phyloP scores from a whole-genome alignment of 2,113 vertebrate genomes.

The Elaphurus davidianus region DNA sequence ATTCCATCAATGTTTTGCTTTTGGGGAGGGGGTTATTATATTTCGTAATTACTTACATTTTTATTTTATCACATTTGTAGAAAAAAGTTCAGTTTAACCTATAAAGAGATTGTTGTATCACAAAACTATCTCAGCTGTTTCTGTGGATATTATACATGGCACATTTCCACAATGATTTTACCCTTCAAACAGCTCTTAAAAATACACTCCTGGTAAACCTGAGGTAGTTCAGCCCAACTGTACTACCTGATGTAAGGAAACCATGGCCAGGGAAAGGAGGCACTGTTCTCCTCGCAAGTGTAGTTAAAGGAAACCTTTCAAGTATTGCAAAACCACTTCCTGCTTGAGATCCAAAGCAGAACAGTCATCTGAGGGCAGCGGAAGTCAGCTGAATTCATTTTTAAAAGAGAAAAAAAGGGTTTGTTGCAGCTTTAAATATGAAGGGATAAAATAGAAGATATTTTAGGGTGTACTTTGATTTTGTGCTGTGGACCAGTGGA shows the following conservation, averaged over 20 bases:
- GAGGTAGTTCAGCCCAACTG: neutral
- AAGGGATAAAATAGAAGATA: neutral
- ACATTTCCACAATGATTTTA: slow-evolving; percentile 9
- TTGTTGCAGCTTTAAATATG: neutral
- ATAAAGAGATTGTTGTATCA: slow-evolving; percentile 1
- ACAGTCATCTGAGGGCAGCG: neutral
- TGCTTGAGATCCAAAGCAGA: neutral
- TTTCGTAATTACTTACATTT: slow-evolving; percentile 5
- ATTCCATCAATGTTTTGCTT: neutral
- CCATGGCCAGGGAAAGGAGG: neutral
- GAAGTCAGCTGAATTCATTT: neutral
- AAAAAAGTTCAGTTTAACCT: slow-evolving; percentile 24
- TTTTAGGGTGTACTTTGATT: neutral
- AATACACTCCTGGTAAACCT: neutral
- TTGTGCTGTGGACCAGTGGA: neutral
- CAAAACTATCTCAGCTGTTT: slow-evolving; percentile 25
- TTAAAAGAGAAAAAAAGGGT: neutral
- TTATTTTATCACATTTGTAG: neutral
- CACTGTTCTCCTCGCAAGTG: neutral
- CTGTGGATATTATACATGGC: neutral
- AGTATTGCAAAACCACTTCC: neutral
- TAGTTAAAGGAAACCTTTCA: neutral
- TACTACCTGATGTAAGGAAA: neutral
- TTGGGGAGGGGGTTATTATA: neutral
- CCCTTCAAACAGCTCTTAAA: neutral